phyloP scores from a whole-genome alignment of 2,797 vertebrate species.

The Apogon hyalosoma region DNA sequence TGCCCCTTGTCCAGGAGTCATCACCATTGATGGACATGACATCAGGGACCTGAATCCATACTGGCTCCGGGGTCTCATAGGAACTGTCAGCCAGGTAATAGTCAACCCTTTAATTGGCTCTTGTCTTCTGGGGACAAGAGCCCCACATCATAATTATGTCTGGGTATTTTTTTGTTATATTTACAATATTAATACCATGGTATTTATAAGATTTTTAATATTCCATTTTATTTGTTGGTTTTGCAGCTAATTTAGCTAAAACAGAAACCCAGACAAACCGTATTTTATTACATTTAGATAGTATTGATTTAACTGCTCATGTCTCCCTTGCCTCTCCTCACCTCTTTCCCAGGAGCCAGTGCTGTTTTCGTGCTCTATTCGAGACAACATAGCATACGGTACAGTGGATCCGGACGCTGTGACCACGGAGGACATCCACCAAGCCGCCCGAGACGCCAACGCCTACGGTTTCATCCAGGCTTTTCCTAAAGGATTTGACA shows the following conservation, averaged over 20 bases:
- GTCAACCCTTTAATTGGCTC: not conserved
- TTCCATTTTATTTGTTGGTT: no score
- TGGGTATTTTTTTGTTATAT: not conserved
- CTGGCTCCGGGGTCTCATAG: slow-evolving; percentile 93
- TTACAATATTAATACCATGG: no score
- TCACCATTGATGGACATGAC: slow-evolving; percentile 90
- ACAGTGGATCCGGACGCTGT: slow-evolving; percentile 85
- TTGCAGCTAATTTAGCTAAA: no score
- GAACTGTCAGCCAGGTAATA: slow-evolving; percentile 96
- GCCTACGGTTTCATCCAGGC: slow-evolving; percentile 88
- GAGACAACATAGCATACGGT: slow-evolving; percentile 96
- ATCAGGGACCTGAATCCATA: slow-evolving; percentile 91
- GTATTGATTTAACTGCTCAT: no score
- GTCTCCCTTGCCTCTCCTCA: not conserved
- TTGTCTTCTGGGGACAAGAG: not conserved
- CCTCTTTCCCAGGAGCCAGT: slow-evolving; percentile 89
- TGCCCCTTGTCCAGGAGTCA: slow-evolving; percentile 80
- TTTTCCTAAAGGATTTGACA: slow-evolving; percentile 93
- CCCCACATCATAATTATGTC: not conserved
- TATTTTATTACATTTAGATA: no score
- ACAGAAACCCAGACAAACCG: no score
- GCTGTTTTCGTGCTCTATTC: slow-evolving; percentile 95
- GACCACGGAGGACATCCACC: slow-evolving; percentile 87
- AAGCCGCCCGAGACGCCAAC: slow-evolving; percentile 90
- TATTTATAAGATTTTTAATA: no score